Conservation (phyloP, 1,140 invertebrate species). For the Tribolium madens region DNA sequence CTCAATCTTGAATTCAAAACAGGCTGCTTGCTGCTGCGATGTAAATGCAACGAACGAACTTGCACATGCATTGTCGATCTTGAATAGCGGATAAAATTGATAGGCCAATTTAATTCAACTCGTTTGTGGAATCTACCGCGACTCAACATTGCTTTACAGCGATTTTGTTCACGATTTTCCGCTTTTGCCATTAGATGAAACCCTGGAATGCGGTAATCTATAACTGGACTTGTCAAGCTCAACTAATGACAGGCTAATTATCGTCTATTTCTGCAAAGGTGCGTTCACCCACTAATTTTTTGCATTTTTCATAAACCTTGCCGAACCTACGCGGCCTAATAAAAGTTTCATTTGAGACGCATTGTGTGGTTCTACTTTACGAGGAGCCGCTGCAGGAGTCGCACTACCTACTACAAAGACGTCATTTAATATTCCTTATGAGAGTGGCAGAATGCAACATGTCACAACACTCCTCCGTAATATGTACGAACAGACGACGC, state of each 20-base stretch:
- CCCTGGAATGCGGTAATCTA: neutral
- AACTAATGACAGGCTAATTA: neutral
- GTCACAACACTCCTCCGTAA: slow-evolving; percentile 45
- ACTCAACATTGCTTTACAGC: neutral
- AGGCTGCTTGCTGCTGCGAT: slow-evolving; percentile 10
- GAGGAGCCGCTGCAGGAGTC: slow-evolving; percentile 30
- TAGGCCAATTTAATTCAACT: slow-evolving; percentile 28
- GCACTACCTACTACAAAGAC: slow-evolving; percentile 38
- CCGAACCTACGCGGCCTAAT: neutral
- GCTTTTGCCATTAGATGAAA: neutral
- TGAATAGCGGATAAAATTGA: slow-evolving; percentile 21
- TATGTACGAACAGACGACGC: slow-evolving; percentile 40
- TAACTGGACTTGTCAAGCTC: neutral
- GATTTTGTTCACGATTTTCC: too few relatives aligned
- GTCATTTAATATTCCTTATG: slow-evolving; percentile 48
- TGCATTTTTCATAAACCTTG: neutral
- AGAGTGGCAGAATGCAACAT: slow-evolving; percentile 44
- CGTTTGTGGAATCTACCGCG: slow-evolving; percentile 19
- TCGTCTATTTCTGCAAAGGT: neutral
- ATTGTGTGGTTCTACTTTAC: slow-evolving; percentile 17
- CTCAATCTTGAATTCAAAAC: slow-evolving; percentile 46
- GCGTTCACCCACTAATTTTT: neutral
- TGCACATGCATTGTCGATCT: slow-evolving; percentile 26
- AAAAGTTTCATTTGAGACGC: slow-evolving; percentile 13
- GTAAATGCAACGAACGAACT: slow-evolving; percentile 31